Evolutionary conservation across 92 coral and sea anemone genomes (phyloP).

Genomic region (Anthopleura xanthogrammica): DNA sequence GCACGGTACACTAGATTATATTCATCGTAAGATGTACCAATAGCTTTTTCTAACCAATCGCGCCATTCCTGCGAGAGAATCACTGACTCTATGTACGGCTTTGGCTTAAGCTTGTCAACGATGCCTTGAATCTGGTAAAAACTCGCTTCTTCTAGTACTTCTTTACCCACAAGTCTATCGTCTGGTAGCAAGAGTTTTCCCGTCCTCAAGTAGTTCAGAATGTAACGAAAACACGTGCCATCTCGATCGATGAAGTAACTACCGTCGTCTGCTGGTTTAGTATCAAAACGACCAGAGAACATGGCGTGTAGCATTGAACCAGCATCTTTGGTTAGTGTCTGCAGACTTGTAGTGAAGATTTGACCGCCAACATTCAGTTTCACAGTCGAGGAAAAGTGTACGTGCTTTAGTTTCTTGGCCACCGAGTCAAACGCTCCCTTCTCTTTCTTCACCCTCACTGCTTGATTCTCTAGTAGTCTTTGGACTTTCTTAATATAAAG

Average conservation of each 20-base stretch:
- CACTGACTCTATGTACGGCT: constrained; percentile 38
- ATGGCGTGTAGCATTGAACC: constrained; percentile 80
- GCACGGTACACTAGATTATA: constrained; percentile 52
- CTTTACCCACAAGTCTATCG: constrained; percentile 44
- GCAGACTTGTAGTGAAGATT: constrained; percentile 56
- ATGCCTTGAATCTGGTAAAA: constrained; percentile 74
- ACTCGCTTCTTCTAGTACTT: constrained; percentile 62
- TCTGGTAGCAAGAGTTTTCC: constrained; percentile 60
- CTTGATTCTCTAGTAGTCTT: constrained; percentile 20
- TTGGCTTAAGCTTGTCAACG: constrained; percentile 39
- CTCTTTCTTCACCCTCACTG: constrained; percentile 40
- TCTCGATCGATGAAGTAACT: constrained; percentile 75
- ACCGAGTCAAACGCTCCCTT: constrained; percentile 50
- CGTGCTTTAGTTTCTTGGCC: constrained; percentile 60
- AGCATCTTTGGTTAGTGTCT: constrained; percentile 7
- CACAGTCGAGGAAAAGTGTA: constrained; percentile 54
- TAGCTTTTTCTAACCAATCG: constrained; percentile 39
- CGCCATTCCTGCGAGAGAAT: constrained; percentile 45
- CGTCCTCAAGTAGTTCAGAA: constrained; percentile 69
- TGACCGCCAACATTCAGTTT: constrained; percentile 76
- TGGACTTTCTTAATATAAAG: constrained; percentile 12
- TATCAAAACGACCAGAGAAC: constrained; percentile 75
- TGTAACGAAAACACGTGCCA: constrained; percentile 76
- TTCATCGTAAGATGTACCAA: constrained; percentile 14
- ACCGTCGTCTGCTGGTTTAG: constrained; percentile 72